Base-by-base conservation (phyloP, 2,113 vertebrate species). In the Procavia capensis region DNA sequence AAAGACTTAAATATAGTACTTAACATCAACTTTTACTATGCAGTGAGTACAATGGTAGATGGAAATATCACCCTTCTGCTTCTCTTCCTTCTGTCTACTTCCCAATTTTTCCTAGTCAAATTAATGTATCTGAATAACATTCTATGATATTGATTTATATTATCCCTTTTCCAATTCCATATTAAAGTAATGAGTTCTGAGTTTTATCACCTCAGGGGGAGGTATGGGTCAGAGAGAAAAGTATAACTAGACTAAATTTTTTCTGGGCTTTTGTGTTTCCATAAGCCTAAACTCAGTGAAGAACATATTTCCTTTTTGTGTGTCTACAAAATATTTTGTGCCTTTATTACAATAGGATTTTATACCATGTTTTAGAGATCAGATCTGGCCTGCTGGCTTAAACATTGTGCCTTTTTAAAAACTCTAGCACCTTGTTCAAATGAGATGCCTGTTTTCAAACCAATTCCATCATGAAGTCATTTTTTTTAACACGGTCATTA, bases 101-200 rank as follows among this genome's bases (percentile, higher is more conserved):
- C 61, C 82, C 41, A 70, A 4, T 72, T 63, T 85, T 63, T 80
- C 81, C 50, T 24, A 85, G 47, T 47, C 78, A n/a, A n/a, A 94
- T 80, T 61, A 47, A 61, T 34, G 3, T 78, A 29, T 84, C n/a
- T 79, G 50, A 79, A 70, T 70, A 88, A 83, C 61, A 85, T 61
- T n/a, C 13, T 72, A 9, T n/a, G 22, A 63, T 75, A 74, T 34
- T 81, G 43, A 63, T 31, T 88, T 76, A n/a, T 39, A 29, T 63
- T 91, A 81, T 61, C 76, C 36, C 47, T 76, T 70, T 90, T 81
- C 24, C 79, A 61, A 47, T 88, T 88, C 47, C 92, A 34, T 29
- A 70, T 50, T 84, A 14, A 95, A 78, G 68, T 61, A 83, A 92
- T 7, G 66, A 39, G 34, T 66, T 88, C 50, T 83, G 41, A 68